Evolutionary conservation across 2,113 vertebrate genomes (phyloP), one percentile per base, ranked within the genome.

Genomic region (Phylloscopus trochilus): DNA sequence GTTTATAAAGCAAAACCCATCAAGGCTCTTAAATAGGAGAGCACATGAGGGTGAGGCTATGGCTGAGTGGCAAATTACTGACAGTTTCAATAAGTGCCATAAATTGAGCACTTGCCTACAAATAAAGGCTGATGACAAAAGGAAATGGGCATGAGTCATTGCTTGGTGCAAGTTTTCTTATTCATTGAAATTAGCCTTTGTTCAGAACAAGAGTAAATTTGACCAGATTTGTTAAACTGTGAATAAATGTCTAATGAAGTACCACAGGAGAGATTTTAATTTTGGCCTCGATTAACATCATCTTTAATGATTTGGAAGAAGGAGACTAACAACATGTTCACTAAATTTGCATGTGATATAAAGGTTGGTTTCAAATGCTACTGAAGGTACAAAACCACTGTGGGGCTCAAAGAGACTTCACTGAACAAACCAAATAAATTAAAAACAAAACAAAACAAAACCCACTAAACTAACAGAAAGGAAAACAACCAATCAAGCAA

Each of bases 231-330:
- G 12, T 68, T 83, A 81, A 63, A 72, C 22, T 68, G 41, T 63
- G 27, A 31, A 68, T 60, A 49, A 49, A 28, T 63, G n/a, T 77
- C 83, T 93, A 93, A 94, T 85, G 58, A 93, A 47, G 39, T 74
- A 64, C 26, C 60, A 70, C 4, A 3, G 62, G 69, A 70, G 19
- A 73, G 24, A 66, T 87, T 84, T 92, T 87, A 46, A 68, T 49
- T 73, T 82, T 84, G 72, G 43, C 69, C 47, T 88, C 28, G 66
- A 77, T 92, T 86, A 88, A 74, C 35, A 83, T 73, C 0, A 58
- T 56, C 39, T 41, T 84, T 89, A 94, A 87, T 77, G 69, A 87
- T 82, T 51, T 93, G 60, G 70, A 75, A 87, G 80, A 84, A 79
- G 37, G 35, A 70, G 17, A 23, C 33, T 80, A 47, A 67, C 52